Evolutionary conservation across 2,888 invertebrate species (phyloP), one percentile per base, ranked within the genome.

Genomic region (Eutolmus rufibarbis): DNA sequence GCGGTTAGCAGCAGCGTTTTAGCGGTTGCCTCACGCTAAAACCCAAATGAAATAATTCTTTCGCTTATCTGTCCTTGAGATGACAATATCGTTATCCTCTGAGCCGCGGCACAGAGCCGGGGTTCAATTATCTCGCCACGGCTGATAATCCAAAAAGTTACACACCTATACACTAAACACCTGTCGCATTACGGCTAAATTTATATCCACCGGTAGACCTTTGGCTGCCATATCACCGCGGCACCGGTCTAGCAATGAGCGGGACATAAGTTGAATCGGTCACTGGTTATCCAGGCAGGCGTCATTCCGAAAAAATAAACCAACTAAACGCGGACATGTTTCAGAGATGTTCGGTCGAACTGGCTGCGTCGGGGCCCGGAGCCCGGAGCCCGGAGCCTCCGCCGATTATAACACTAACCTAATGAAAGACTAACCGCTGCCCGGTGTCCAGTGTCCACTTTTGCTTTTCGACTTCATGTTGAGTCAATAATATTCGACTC

Each of bases 151-250:
- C 46, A 85, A 43, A 85, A 74, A 85, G 74, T 74, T 85, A 85
- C 74, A 74, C 74, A 85, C 74, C 74, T 74, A 85, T 85, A 85
- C 56, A 77, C 90, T 91, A 91, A 91, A 91, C 91, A 91, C 91
- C 91, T 91, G 91, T 91, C 91, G 91, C 91, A 91, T 91, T 91
- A 91, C 91, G 90, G 91, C 90, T 90, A 91, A 91, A 91, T 91
- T 91, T 91, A 91, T 91, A 91, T 91, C 90, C 91, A 91, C 91
- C 91, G 91, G 91, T 91, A 91, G 91, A 91, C 91, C 91, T 91
- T 91, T 91, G 90, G 88, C 43, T 85, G 14, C 85, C 46, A 74
- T 74, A 74, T 28, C 74, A 37, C 16, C 66, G 66, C 85, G 31
- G 56, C 40, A 85, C 85, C 74, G 74, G 43, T 85, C 40, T 74